A percentile compares a stretch with the other conserved stretches of the same genome.
These are phyloP conservation scores for Apodemia hepburni DNA, from an alignment of 2,888 invertebrate species.

Conservation along the genomic window DNA sequence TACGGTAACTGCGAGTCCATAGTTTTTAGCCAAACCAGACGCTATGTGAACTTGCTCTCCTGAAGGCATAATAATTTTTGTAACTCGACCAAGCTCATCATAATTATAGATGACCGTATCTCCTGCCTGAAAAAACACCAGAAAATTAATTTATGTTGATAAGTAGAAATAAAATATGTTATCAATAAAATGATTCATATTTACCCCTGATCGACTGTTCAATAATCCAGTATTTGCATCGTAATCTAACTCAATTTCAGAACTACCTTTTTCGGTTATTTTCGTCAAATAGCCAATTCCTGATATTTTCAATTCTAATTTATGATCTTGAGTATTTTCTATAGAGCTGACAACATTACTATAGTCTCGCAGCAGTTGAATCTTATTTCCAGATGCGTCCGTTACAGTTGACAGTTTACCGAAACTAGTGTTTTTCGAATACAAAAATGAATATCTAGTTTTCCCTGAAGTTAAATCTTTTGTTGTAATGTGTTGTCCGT, in stretches of 20 bases:
- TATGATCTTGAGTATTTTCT: conserved; percentile 96
- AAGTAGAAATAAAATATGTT: no score
- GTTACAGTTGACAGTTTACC: conserved; percentile 96
- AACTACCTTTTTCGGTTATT: conserved; percentile 92
- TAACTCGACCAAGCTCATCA: conserved; percentile 92
- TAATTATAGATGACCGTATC: conserved; percentile 95
- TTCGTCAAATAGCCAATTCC: conserved; percentile 95
- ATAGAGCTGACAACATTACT: conserved; percentile 95
- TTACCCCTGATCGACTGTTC: conserved; percentile 89
- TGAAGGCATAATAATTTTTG: conserved; percentile 92
- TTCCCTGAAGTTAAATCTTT: conserved; percentile 97
- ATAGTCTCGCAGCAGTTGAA: conserved; percentile 95
- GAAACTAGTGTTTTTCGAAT: conserved; percentile 97
- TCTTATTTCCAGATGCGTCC: conserved; percentile 95
- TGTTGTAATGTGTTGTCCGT: conserved; percentile 97
- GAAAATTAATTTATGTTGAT: no score
- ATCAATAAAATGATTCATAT: conserved; percentile 38
- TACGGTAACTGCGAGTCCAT: conserved; percentile 88
- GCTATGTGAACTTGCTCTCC: conserved; percentile 87
- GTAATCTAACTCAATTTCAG: conserved; percentile 94
- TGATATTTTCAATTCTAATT: conserved; percentile 94
- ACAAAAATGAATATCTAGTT: conserved; percentile 96
- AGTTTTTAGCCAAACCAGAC: conserved; percentile 81
- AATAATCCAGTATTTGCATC: conserved; percentile 93
- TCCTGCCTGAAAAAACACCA: conserved; percentile 80